phyloP scores from a whole-genome alignment of 2,888 invertebrate genomes.

The Mythimna impura region DNA sequence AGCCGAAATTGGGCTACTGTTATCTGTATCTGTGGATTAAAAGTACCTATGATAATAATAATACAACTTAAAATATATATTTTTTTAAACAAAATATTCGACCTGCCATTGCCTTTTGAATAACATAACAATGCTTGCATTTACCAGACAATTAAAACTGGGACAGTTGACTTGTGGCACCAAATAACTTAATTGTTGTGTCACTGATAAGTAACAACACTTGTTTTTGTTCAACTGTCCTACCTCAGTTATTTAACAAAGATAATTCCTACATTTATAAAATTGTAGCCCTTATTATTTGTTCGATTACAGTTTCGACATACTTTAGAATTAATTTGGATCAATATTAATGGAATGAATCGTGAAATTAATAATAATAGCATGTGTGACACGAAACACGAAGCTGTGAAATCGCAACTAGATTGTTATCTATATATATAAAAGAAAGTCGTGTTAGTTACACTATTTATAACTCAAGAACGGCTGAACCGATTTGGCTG shows the following conservation, averaged over 20 bases:
- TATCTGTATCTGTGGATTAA: slow-evolving; percentile 67
- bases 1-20: slow-evolving; percentile 92
- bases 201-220: slow-evolving; percentile 20
- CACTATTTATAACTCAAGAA: too few species aligned
- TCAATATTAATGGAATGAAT: neutral
- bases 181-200: slow-evolving; percentile 29
- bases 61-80: neutral
- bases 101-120: slow-evolving; percentile 24
- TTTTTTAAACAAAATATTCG: neutral
- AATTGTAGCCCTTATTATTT: neutral
- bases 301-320: neutral
- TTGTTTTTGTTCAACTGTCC: slow-evolving; percentile 11
- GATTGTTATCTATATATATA: neutral
- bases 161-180: slow-evolving; percentile 18
- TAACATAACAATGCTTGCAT: slow-evolving; percentile 7
- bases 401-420: neutral
- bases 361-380: neutral
- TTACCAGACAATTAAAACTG: slow-evolving; percentile 10
- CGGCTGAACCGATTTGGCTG: too few species aligned
- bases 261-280: slow-evolving; percentile 4
- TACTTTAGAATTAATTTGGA: neutral
- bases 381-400: neutral
- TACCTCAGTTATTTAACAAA: slow-evolving; percentile 23
- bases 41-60: neutral
- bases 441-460: too few species aligned